Base-by-base conservation (phyloP, 2,113 vertebrate genomes). In the Tympanuchus pallidicinctus region DNA sequence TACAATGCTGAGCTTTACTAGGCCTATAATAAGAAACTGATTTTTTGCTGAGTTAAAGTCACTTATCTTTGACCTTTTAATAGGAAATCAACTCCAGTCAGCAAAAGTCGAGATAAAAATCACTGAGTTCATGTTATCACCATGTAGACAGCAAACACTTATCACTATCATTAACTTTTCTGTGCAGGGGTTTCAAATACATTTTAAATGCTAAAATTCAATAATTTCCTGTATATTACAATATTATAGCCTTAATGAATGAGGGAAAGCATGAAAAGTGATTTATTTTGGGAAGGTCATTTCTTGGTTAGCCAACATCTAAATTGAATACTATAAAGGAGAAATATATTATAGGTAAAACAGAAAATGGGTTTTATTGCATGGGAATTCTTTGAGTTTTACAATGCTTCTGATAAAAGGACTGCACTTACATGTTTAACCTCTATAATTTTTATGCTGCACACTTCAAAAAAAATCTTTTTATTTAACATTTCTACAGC, bases 41-140 rank as follows among this genome's bases (percentile, higher is more conserved):
- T 94, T 87, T 91, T 94, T 79, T 89, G 19, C 84, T 79, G 43
- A 95, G 90, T 96, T 96, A 92, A 90, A 94, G 57, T 69, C 72
- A 89, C 82, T 97, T 96, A 92, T 92, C 91, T 96, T 92, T 74
- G 74, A 87, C 86, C 67, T 93, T 97, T 95, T 91, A 95, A 96
- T 87, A 93, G 94, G 84, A 89, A 96, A 92, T 92, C 77, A 94
- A 74, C 84, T 65, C 60, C 72, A 96, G 92, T 86, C 79, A 97
- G 65, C 63, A 92, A 82, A 92, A 96, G 43, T 76, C 0, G 1
- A 95, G 92, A 97, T 91, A 94, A 97, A 96, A 95, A 97, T 91
- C 86, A 89, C 57, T 17, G 30, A 57, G 56, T 27, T 74, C 43
- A 74, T 89, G 59, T 87, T 88, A 96, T 94, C 86, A 73, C 50